Evolutionary conservation across 2,797 vertebrate species (phyloP), one percentile per base, ranked within the genome.

Genomic region (Okamejei kenojei): DNA sequence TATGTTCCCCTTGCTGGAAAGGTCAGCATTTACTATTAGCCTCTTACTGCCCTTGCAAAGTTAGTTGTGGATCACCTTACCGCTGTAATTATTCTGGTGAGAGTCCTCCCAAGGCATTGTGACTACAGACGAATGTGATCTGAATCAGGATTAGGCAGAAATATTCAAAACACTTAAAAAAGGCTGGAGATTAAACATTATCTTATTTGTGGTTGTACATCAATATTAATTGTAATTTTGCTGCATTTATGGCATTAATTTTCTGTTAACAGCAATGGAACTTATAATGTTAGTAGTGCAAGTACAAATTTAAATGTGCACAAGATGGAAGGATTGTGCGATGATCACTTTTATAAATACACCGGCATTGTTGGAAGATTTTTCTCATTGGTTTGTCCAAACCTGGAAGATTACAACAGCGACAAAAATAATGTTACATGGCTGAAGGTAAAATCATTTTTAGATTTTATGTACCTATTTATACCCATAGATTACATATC

Each of bases 361-460:
- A 1, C 0, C 19, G 93, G 93, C 93, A 93, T 86, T 94, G 93
- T 95, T 95, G 94, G 95, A 93, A 94, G 93, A 84, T 71, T 81
- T 93, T 94, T 96, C 94, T 13, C 11, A 0, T 63, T 97, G 93
- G 6, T 54, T 32, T 97, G 96, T 94, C 68, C 90, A 73, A 93
- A 32, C 26, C 91, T 94, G 80, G 68, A 54, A 19, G 93, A 94
- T 93, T 94, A 94, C 65, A n/a, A 29, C 93, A 93, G 93, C 86
- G 94, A 94, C 82, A 29, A 82, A 93, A 80, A 93, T 45, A 94
- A 82, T 21, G 93, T 94, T 74, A 94, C 65, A 0, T 94, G 96
- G 94, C 96, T 96, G 93, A 97, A 96, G 96, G 96, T 97, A 96
- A 95, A 65, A 54, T 21, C 81, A 29, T 73, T 45, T 71, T 90